Evolutionary conservation across 2,113 vertebrate species (phyloP).

Genomic region (Centropus bengalensis): DNA sequence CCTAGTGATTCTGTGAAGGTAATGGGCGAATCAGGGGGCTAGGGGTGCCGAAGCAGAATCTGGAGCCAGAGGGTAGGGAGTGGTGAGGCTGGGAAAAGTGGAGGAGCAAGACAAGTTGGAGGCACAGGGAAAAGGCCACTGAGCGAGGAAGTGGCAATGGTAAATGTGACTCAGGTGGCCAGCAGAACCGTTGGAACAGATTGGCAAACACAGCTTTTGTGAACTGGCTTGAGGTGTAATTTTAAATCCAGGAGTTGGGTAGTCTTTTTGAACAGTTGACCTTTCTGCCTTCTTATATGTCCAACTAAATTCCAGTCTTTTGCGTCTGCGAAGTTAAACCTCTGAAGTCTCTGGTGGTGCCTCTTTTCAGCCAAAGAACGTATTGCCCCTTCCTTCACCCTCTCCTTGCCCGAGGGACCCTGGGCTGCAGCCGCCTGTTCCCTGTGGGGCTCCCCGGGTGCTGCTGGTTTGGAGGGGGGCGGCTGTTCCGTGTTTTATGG

Average conservation of each 20-base stretch:
- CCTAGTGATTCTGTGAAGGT: no score
- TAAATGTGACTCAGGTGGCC: not conserved
- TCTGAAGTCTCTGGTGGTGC: not conserved
- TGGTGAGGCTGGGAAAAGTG: not conserved
- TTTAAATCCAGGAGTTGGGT: not conserved
- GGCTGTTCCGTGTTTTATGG: not conserved
- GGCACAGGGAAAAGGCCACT: no score
- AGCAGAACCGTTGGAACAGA: not conserved
- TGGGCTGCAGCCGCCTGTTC: rapidly evolving
- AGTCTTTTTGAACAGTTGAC: not conserved
- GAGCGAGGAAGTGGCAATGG: rapidly evolving
- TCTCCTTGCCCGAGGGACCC: not conserved
- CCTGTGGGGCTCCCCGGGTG: rapidly evolving
- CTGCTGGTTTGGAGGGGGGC: rapidly evolving
- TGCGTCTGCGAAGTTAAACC: not conserved
- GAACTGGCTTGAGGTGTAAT: not conserved
- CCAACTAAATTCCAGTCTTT: not conserved
- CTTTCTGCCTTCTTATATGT: not conserved
- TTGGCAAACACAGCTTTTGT: not conserved
- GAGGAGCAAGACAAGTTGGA: not conserved
- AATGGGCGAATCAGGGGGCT: not conserved
- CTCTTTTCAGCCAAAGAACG: not conserved
- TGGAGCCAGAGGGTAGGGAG: not conserved
- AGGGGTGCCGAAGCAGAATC: not conserved
- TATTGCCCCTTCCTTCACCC: rapidly evolving